These are phyloP conservation scores for Plebejus anna DNA, from an alignment of 2,888 invertebrate species.

Conservation along the genomic window DNA sequence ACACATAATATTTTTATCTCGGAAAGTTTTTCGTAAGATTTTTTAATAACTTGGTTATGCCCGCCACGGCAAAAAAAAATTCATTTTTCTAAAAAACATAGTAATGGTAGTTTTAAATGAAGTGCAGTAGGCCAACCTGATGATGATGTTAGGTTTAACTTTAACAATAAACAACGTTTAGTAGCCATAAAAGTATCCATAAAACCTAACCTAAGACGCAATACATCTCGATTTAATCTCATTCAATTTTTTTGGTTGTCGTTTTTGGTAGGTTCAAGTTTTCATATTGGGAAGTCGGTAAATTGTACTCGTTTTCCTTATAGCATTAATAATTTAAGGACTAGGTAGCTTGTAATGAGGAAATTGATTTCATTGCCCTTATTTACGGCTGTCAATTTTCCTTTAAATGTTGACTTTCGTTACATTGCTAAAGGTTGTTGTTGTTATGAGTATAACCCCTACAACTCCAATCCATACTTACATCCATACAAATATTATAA, in stretches of 20 bases:
- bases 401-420: background rate
- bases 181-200: background rate
- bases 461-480: too few relatives aligned
- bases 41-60: too few relatives aligned
- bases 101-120: too few relatives aligned
- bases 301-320: background rate
- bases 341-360: slow-evolving; percentile 8
- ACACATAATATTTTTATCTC: too few relatives aligned
- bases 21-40: too few relatives aligned
- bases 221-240: background rate
- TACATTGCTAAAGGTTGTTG: background rate
- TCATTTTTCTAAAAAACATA: too few relatives aligned
- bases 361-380: slow-evolving; percentile 6
- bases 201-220: slow-evolving; percentile 16
- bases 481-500: too few relatives aligned
- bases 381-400: background rate
- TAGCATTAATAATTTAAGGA: background rate
- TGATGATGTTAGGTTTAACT: background rate
- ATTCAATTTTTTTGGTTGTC: slow-evolving; percentile 12
- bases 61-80: too few relatives aligned
- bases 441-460: background rate
- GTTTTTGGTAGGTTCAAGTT: slow-evolving; percentile 7
- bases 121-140: background rate
- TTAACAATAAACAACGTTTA: background rate
- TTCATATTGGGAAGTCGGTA: slow-evolving; percentile 13